Conservation (phyloP, 2,888 invertebrate genomes). For the Oscheius myriophilus region DNA sequence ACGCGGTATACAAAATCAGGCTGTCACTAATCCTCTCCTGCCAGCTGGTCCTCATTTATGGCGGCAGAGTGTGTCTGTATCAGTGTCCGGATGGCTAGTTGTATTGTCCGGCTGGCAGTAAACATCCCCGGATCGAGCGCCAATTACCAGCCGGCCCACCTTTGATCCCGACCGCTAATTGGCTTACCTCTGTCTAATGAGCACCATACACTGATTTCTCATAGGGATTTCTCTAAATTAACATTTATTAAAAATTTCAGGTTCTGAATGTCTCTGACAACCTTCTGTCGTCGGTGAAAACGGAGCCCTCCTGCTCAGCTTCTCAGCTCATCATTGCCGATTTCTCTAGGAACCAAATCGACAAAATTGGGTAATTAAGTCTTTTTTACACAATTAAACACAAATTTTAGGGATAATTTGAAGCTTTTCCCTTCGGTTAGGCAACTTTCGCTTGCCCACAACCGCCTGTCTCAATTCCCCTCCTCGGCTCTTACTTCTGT, state of each 20-base stretch:
- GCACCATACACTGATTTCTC: too few species aligned
- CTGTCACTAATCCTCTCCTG: too few species aligned
- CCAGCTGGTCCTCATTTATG: too few species aligned
- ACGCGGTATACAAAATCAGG: too few species aligned
- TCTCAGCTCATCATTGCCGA: conserved; percentile 65
- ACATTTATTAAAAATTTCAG: conserved; percentile 39
- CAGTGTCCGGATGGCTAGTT: conserved; percentile 28
- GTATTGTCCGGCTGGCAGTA: conserved; percentile 26
- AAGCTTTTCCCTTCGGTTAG: conserved; percentile 44
- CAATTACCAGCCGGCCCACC: conserved; percentile 7
- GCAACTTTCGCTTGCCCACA: conserved; percentile 53
- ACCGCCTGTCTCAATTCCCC: conserved; percentile 43
- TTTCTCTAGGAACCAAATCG: conserved; percentile 57
- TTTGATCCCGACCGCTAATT: conserved; percentile 17
- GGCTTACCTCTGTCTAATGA: conserved; percentile 1
- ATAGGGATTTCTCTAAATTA: neutral
- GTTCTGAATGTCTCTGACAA: conserved; percentile 63
- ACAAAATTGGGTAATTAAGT: conserved; percentile 40
- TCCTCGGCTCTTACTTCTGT: conserved; percentile 34
- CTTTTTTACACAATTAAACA: too few species aligned
- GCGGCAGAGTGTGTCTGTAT: conserved; percentile 1
- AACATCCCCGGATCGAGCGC: conserved; percentile 1
- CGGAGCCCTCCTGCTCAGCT: conserved; percentile 50
- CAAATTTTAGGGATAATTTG: conserved; percentile 37
- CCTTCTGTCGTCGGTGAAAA: conserved; percentile 38